Evolutionary conservation across 92 coral and sea anemone genomes (phyloP).

Genomic region (Epizoanthus rinbou): DNA sequence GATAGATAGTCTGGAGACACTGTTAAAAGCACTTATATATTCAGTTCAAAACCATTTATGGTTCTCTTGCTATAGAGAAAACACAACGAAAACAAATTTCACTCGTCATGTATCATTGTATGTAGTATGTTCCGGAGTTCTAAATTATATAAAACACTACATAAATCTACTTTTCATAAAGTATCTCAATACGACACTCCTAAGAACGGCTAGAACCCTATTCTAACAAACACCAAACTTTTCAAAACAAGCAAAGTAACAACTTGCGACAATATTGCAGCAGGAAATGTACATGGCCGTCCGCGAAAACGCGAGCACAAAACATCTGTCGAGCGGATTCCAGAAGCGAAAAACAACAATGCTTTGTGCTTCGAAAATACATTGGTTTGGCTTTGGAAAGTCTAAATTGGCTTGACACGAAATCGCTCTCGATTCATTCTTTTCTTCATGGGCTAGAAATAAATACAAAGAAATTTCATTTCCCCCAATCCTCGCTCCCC

Average conservation of each 20-base stretch:
- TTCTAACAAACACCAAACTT: not conserved
- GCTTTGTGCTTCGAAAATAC: slow-evolving; percentile 6
- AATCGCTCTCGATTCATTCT: not conserved
- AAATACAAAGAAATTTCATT: slow-evolving; percentile 21
- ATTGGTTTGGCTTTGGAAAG: slow-evolving; percentile 3
- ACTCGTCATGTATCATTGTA: no score
- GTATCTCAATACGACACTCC: no score
- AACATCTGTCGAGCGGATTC: slow-evolving; percentile 46
- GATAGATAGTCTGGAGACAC: not conserved
- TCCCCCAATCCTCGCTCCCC: slow-evolving; percentile 51
- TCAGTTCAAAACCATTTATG: not conserved
- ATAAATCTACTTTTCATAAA: not conserved
- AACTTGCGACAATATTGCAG: not conserved
- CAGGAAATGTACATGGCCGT: slow-evolving; percentile 17
- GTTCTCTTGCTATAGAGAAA: not conserved
- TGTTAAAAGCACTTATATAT: not conserved
- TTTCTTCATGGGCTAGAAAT: not conserved
- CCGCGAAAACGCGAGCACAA: not conserved
- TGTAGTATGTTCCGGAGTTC: not conserved
- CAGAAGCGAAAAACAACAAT: slow-evolving; percentile 1
- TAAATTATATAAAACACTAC: not conserved
- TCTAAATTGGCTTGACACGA: not conserved
- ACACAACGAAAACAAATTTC: not conserved
- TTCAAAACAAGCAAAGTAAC: not conserved
- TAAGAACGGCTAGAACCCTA: not conserved